Percentiles rank a stretch among this genome's conserved stretches.
Conservation (phyloP, 2,113 vertebrate species). For the Xenopus laevis region DNA sequence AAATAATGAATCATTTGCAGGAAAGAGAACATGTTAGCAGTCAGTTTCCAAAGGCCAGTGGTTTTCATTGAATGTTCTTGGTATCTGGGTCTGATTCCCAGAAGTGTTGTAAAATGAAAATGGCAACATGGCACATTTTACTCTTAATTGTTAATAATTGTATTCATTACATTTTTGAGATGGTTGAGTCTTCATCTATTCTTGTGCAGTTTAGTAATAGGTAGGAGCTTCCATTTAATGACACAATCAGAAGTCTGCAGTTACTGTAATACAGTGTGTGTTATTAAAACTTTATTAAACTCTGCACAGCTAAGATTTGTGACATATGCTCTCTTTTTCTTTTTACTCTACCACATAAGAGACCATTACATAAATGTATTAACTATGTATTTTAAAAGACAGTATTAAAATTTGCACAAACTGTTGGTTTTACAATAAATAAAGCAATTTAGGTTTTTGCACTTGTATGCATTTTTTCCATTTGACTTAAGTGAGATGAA, state of each 20-base stretch:
- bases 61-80: conserved; percentile 1
- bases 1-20: background rate
- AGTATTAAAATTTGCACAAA: background rate
- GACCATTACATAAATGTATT: background rate
- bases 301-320: no score
- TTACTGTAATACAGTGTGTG: no score
- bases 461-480: conserved; percentile 16
- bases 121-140: conserved; percentile 12
- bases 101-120: conserved; percentile 17
- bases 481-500: conserved; percentile 36
- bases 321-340: no score
- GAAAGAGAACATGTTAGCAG: conserved; percentile 1
- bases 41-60: conserved; percentile 13
- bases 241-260: no score
- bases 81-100: background rate
- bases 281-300: no score
- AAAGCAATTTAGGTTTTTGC: conserved; percentile 7
- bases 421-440: conserved; percentile 16
- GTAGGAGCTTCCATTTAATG: no score
- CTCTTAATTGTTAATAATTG: background rate
- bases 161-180: background rate
- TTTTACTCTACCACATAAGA: no score
- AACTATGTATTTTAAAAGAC: background rate
- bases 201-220: no score
- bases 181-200: no score